Base-by-base conservation (phyloP, 2,888 invertebrate species). In the Drosophila anomalata region DNA sequence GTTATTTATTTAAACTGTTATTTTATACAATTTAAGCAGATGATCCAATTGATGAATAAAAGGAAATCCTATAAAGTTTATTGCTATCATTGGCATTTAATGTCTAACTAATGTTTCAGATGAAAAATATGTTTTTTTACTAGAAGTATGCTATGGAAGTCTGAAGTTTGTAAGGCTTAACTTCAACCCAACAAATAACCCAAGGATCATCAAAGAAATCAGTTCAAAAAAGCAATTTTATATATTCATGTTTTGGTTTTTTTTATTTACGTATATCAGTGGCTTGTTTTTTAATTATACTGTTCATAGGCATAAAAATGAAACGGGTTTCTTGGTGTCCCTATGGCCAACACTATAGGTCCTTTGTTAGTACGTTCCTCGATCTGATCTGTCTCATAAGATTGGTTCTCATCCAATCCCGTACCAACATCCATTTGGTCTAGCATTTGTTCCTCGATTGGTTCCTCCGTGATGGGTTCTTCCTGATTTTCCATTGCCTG, bases 301-400 rank as follows among this genome's bases (percentile, higher is more conserved):
- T 58, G 47, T 50, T 62, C 61, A 31, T 62, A 62, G 58, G 63
- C 42, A 54, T 56, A 67, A 36, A 67, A 56, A 24, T 67, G 58
- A 31, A 69, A 69, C 0, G 69, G 69, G 26, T 58, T 65, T 58
- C 69, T 47, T 11, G 69, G 69, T 0, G 58, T 69, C 22, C 58
- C 69, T 33, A 66, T 24, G n/a, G 67, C 48, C 22, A 69, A 17
- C 24, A 62, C 58, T 48, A 62, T 42, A 8, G 61, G 61, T 3
- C 58, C 22, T 31, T 61, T 62, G 24, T 17, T 58, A 31, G 17
- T 42, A 31, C 61, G 48, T 6, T 58, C 36, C 41, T 62, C 58
- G 11, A 33, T 24, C 5, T 14, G 24, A 3, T 61, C 48, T 2
- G 11, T 17, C 11, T 58, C 57, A 1, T 2, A 5, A 6, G 47